phyloP scores from a whole-genome alignment of 2,888 invertebrate genomes.

The Lysandra bellargus region DNA sequence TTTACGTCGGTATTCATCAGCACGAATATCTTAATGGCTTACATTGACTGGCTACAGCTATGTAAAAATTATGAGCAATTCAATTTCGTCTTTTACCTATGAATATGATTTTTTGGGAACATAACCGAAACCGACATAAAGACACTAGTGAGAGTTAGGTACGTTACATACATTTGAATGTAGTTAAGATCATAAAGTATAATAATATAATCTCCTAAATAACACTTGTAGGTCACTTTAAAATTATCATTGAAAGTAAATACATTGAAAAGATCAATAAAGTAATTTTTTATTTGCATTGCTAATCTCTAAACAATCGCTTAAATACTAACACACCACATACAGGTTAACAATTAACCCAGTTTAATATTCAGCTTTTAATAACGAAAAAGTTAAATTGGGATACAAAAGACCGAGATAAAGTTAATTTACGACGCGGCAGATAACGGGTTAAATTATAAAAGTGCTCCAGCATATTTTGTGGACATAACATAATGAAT shows the following conservation, averaged over 20 bases:
- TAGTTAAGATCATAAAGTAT: too few relatives aligned
- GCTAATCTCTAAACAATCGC: neutral
- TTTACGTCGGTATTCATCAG: too few relatives aligned
- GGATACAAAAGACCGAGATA: conserved; percentile 18
- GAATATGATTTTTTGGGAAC: too few relatives aligned
- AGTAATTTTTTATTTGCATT: neutral
- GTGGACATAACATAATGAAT: neutral
- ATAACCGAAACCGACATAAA: too few relatives aligned
- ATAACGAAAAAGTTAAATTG: conserved; percentile 20
- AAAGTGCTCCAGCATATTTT: conserved; percentile 8
- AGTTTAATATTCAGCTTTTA: neutral
- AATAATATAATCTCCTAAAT: too few relatives aligned
- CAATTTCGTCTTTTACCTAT: too few relatives aligned
- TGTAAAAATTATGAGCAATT: too few relatives aligned
- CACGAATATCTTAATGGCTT: too few relatives aligned
- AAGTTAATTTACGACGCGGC: conserved; percentile 20
- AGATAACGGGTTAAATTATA: conserved; percentile 21
- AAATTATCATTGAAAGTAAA: neutral
- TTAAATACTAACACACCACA: neutral
- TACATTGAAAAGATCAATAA: neutral
- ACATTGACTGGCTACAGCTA: too few relatives aligned
- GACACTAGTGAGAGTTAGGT: too few relatives aligned
- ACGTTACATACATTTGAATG: too few relatives aligned
- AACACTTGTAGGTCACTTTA: neutral
- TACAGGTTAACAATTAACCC: neutral